phyloP scores from a whole-genome alignment of 2,113 vertebrate genomes.

The Sebastes schlegelii region DNA sequence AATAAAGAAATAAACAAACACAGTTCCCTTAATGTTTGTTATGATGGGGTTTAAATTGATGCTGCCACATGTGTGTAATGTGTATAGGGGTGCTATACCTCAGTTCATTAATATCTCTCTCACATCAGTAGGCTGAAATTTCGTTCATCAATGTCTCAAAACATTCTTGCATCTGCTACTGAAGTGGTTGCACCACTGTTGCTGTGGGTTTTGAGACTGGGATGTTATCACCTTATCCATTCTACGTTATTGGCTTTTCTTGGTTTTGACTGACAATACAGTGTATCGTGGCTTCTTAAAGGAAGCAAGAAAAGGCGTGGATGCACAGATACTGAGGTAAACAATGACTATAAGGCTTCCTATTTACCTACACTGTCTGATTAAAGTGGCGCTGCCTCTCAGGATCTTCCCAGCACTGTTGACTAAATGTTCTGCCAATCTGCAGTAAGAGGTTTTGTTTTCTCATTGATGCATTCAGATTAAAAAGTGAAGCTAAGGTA shows the following conservation, averaged over 20 bases:
- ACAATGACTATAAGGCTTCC: background rate
- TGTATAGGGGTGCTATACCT: background rate
- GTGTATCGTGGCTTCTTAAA: background rate
- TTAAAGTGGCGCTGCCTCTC: conserved; percentile 14
- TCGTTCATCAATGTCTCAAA: background rate
- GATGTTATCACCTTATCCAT: background rate
- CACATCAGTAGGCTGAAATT: background rate
- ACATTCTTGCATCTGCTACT: conserved; percentile 14
- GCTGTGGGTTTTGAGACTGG: background rate
- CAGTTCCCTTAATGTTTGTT: background rate
- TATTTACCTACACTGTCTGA: conserved; percentile 5
- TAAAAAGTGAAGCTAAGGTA: conserved; percentile 39
- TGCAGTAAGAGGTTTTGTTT: conserved; percentile 10
- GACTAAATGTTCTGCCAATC: conserved; percentile 35
- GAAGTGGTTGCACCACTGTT: conserved; percentile 4
- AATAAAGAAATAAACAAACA: background rate
- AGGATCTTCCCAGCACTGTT: conserved; percentile 9
- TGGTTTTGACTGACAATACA: background rate
- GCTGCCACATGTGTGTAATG: background rate
- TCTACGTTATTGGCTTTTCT: conserved; percentile 17
- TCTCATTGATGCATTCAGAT: conserved; percentile 42
- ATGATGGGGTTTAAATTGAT: background rate
- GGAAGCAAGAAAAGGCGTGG: background rate
- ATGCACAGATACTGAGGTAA: background rate
- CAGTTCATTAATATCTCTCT: background rate